Evolutionary conservation across 2,113 vertebrate genomes (phyloP).

Genomic region (Nothocercus julius): DNA sequence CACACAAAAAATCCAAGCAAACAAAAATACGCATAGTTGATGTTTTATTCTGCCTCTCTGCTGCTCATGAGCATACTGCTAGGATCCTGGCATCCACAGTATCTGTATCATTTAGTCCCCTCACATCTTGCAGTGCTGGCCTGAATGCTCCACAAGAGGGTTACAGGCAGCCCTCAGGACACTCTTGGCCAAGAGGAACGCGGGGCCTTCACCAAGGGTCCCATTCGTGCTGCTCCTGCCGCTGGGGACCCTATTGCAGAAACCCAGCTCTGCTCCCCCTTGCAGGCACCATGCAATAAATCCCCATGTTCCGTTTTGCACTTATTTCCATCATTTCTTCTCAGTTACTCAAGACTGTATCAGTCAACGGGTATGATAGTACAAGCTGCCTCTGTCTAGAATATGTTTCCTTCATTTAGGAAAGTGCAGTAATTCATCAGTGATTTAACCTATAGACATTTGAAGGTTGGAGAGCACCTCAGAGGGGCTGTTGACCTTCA

Average conservation of each 20-base stretch:
- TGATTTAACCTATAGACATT: conserved; percentile 81
- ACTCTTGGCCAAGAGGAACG: neutral
- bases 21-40: neutral
- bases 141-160: neutral
- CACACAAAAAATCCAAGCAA: too few species aligned
- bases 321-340: neutral
- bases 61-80: neutral
- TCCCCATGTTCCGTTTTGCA: neutral
- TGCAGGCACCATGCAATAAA: neutral
- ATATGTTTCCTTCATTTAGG: conserved; percentile 52
- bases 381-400: neutral
- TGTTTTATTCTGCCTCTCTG: neutral
- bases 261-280: neutral
- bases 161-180: neutral
- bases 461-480: conserved; percentile 80
- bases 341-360: neutral
- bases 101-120: neutral
- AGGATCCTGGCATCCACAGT: neutral
- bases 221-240: neutral
- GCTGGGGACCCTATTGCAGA: neutral
- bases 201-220: neutral
- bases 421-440: conserved; percentile 76
- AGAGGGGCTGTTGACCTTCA: conserved; percentile 82
- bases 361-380: conserved; percentile 43
- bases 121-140: neutral